Conservation (phyloP, 1,140 invertebrate genomes). For the Pseudomyrmex flavicornis region DNA sequence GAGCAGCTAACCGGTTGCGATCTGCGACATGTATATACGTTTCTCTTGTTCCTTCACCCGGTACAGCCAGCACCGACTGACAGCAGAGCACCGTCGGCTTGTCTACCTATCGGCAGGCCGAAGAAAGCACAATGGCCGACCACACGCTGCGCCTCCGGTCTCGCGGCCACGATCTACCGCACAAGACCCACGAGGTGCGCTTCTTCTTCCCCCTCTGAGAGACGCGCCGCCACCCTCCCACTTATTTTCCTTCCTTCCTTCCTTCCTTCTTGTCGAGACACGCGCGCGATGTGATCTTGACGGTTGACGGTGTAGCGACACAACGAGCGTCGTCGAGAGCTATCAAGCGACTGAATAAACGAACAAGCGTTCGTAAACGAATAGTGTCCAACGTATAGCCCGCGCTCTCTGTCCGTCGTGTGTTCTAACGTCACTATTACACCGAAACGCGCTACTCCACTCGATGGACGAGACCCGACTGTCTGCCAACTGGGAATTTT, state of each 20-base stretch:
- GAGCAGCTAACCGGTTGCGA: slow-evolving; percentile 8
- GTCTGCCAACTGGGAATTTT: slow-evolving; percentile 53
- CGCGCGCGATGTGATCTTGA: not conserved
- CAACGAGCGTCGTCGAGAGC: not conserved
- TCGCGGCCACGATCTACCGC: slow-evolving; percentile 54
- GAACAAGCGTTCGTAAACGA: slow-evolving; percentile 10
- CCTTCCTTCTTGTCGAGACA: not conserved
- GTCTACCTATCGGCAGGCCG: slow-evolving; percentile 52
- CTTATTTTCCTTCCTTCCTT: slow-evolving; percentile 20
- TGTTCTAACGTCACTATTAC: not conserved
- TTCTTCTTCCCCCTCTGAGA: slow-evolving; percentile 8
- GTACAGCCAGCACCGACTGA: slow-evolving; percentile 44
- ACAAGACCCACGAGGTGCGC: slow-evolving; percentile 45
- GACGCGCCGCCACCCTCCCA: not conserved
- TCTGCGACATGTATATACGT: slow-evolving; percentile 2
- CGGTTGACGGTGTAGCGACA: no score
- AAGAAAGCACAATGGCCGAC: slow-evolving; percentile 74
- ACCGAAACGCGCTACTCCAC: slow-evolving; percentile 40
- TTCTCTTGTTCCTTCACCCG: slow-evolving; percentile 33
- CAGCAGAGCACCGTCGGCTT: slow-evolving; percentile 63
- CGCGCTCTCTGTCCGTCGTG: slow-evolving; percentile 49
- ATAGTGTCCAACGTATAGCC: slow-evolving; percentile 52
- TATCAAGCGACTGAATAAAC: not conserved
- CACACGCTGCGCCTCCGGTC: slow-evolving; percentile 62
- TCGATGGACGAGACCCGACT: slow-evolving; percentile 72